Base-by-base conservation (phyloP, 2,888 invertebrate species). In the Troides aeacus region DNA sequence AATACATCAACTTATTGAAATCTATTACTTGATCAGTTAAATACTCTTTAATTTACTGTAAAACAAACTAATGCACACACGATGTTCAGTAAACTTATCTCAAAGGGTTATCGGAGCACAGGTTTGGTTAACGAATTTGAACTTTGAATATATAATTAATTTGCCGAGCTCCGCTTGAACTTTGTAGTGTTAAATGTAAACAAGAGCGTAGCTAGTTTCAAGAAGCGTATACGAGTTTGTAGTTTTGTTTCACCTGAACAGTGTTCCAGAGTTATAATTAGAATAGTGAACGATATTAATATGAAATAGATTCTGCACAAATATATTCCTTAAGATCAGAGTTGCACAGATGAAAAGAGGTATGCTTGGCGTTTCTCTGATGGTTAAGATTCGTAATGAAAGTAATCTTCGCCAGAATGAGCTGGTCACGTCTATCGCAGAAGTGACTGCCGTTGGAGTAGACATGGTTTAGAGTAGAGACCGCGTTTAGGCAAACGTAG, bases 61-160 rank as follows among this genome's bases (percentile, higher is more conserved):
- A 46, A 46, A 46, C 15, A 17, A 18, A 17, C 17, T 17, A 17
- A 50, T 17, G 18, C 1, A 50, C 18, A 50, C 18, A 50, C 50
- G 5, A 46, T 17, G 50, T 50, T 50, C 18, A 17, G 50, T 12
- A 50, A 50, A 50, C 15, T 50, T 50, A 18, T 15, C 15, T 4
- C 50, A 18, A 50, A 50, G 17, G 50, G 15, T 17, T 18, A 50
- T 50, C 2, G 50, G 50, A 5, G 50, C 50, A 5, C 18, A 5
- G 17, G 15, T 50, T 50, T 17, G 50, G 50, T 50, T 50, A 50
- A 50, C 50, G 46, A 63, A 50, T 46, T 59, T 46, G 42, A 65
- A 65, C 23, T 59, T 65, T 46, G 65, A 59, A 65, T 50, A 30
- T 50, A 46, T 65, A 59, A 65, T 59, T 59, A 65, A 50, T 65